Evolutionary conservation across 2,888 invertebrate genomes (phyloP).

Genomic region (Cryptophagus acutangulus): DNA sequence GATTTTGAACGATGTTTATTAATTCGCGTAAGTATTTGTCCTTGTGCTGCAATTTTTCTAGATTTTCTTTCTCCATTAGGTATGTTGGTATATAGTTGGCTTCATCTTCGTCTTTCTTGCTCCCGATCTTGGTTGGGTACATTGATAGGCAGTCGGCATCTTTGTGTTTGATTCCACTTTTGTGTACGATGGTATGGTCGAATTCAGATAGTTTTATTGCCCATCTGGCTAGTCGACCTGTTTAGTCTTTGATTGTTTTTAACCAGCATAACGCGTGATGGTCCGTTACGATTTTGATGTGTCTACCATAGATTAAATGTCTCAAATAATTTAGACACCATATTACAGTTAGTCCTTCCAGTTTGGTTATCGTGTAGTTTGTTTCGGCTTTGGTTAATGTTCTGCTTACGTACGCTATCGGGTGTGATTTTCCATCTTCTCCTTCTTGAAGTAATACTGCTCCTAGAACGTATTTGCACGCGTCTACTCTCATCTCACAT

Average conservation of each 20-base stretch:
- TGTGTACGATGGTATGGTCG: slow-evolving; percentile 12
- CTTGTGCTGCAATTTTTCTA: slow-evolving; percentile 16
- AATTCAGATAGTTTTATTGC: slow-evolving; percentile 12
- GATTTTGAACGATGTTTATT: slow-evolving; percentile 15
- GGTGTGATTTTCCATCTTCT: slow-evolving; percentile 16
- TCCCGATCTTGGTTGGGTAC: slow-evolving; percentile 13
- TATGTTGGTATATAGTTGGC: slow-evolving; percentile 16
- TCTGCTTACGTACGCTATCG: slow-evolving; percentile 23
- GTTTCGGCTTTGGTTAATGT: slow-evolving; percentile 22
- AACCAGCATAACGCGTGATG: slow-evolving; percentile 18
- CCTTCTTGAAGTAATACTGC: slow-evolving; percentile 21
- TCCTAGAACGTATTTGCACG: slow-evolving; percentile 17
- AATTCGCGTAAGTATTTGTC: slow-evolving; percentile 13
- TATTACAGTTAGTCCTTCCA: slow-evolving; percentile 19
- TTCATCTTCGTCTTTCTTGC: slow-evolving; percentile 6
- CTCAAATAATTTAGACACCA: slow-evolving; percentile 20
- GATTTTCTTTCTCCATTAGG: slow-evolving; percentile 13
- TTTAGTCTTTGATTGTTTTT: slow-evolving; percentile 14
- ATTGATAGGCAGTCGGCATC: slow-evolving; percentile 20
- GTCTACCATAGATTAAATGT: slow-evolving; percentile 20
- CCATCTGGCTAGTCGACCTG: slow-evolving; percentile 10
- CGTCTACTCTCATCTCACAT: slow-evolving; percentile 21
- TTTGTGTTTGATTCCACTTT: slow-evolving; percentile 12
- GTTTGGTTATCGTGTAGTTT: slow-evolving; percentile 22
- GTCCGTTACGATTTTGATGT: slow-evolving; percentile 17